A percentile compares a stretch with the other conserved stretches of the same genome.
Evolutionary conservation across 2,888 invertebrate species (phyloP).

Genomic region (Cephus runcator): DNA sequence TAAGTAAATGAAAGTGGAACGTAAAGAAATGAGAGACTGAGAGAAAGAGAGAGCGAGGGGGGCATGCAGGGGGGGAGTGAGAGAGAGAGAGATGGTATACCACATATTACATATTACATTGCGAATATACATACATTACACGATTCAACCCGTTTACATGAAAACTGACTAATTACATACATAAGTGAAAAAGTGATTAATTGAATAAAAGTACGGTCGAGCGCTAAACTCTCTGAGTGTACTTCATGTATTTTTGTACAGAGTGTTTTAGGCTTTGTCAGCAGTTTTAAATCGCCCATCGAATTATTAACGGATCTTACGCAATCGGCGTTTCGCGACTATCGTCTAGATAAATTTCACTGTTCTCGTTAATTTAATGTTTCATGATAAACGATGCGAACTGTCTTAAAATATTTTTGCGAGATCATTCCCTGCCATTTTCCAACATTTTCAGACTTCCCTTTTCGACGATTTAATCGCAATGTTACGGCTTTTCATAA

Average conservation of each 20-base stretch:
- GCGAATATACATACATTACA: background rate
- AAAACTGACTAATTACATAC: background rate
- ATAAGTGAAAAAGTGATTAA: constrained; percentile 39
- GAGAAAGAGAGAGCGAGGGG: constrained; percentile 11
- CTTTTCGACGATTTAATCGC: background rate
- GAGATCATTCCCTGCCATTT: background rate
- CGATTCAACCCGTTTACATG: background rate
- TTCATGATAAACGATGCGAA: background rate
- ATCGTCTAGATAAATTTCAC: background rate
- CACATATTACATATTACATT: background rate
- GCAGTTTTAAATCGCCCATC: background rate
- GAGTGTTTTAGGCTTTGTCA: constrained; percentile 54
- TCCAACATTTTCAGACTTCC: background rate
- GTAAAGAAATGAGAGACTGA: constrained; percentile 20
- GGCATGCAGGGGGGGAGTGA: background rate
- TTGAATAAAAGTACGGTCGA: constrained; percentile 41
- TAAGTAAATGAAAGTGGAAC: constrained; percentile 34
- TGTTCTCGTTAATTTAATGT: background rate
- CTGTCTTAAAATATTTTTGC: background rate
- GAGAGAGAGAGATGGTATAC: constrained; percentile 14
- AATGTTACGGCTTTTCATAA: background rate
- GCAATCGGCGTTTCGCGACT: background rate
- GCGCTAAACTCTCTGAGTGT: constrained; percentile 46
- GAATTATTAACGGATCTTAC: background rate
- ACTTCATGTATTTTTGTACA: constrained; percentile 53